Conservation (phyloP, 2,888 invertebrate genomes). For the Pilophorus perplexus region DNA sequence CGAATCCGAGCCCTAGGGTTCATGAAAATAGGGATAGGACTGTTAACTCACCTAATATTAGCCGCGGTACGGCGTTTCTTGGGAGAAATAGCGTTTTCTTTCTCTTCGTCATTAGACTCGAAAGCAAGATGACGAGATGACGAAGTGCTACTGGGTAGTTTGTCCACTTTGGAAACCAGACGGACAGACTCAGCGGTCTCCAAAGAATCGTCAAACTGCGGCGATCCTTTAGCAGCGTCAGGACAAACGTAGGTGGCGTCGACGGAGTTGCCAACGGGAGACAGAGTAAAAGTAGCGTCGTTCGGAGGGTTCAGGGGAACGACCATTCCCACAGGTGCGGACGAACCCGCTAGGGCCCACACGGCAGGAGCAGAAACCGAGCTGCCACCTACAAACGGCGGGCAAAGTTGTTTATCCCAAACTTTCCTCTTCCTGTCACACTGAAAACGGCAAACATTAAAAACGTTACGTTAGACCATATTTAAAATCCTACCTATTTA, state of each 20-base stretch:
- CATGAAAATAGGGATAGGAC: too few species aligned
- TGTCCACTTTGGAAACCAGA: not conserved
- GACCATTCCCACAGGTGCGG: not conserved
- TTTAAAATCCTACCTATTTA: not conserved
- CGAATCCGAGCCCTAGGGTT: too few species aligned
- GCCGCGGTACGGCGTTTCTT: not conserved
- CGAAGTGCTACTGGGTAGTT: not conserved
- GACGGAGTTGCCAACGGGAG: not conserved
- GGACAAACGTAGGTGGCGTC: not conserved
- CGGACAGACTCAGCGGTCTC: not conserved
- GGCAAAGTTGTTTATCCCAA: not conserved
- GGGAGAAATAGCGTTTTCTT: not conserved
- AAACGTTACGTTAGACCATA: not conserved
- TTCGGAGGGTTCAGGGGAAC: not conserved
- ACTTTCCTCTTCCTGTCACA: not conserved
- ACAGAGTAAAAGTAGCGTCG: too few species aligned
- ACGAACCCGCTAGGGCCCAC: too few species aligned
- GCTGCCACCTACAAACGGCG: not conserved
- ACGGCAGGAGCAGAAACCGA: not conserved
- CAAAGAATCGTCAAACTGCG: not conserved
- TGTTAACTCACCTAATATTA: too few species aligned
- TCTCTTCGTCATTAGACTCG: not conserved
- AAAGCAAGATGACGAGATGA: too few species aligned
- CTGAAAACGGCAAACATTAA: slow-evolving; percentile 1
- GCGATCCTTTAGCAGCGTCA: not conserved